Percentiles rank a stretch among this genome's conserved stretches.
These are phyloP conservation scores for Heliconius eleuchia DNA, from an alignment of 1,140 invertebrate species.

Conservation along the genomic window DNA sequence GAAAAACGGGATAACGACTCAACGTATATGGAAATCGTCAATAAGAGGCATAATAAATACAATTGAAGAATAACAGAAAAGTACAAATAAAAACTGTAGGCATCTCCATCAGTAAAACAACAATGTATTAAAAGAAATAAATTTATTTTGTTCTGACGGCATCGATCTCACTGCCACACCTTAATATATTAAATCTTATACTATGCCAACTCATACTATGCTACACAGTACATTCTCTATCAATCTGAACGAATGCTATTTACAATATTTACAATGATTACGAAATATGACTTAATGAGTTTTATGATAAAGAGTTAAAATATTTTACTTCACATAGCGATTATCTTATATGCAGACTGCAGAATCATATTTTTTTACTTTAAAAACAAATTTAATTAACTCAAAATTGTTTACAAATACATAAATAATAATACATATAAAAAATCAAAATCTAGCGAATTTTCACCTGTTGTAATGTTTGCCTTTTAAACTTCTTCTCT, in stretches of 20 bases:
- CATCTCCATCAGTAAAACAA: constrained; percentile 54
- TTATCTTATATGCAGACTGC: neutral
- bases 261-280: constrained; percentile 55
- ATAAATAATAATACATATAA: neutral
- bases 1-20: no score
- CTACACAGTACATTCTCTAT: constrained; percentile 37
- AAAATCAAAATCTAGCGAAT: neutral
- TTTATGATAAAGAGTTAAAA: neutral
- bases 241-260: constrained; percentile 39
- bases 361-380: neutral
- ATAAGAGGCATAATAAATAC: constrained; percentile 36
- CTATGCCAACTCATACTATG: constrained; percentile 32
- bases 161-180: constrained; percentile 42
- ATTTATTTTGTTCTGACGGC: constrained; percentile 74
- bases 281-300: neutral
- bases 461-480: no score
- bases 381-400: neutral
- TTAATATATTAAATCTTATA: constrained; percentile 29
- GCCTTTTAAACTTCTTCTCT: no score
- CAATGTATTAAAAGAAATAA: constrained; percentile 70
- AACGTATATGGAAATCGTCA: constrained; percentile 17
- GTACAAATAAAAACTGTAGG: constrained; percentile 2
- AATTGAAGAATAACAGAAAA: constrained; percentile 20
- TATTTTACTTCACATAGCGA: neutral
- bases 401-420: neutral